phyloP scores from a whole-genome alignment of 2,888 invertebrate species.

The Podabrus alpinus region DNA sequence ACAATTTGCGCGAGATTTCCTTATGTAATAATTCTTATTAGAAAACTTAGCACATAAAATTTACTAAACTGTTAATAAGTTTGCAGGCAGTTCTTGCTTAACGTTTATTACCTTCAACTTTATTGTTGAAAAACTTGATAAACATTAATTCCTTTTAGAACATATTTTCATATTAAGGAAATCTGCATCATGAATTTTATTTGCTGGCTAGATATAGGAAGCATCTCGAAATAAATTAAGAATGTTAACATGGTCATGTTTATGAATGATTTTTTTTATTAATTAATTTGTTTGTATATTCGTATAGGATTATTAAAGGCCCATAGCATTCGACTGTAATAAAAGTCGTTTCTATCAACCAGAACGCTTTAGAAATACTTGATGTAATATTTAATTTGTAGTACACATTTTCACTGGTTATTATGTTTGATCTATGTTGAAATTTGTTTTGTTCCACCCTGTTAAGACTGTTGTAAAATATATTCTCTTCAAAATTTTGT shows the following conservation, averaged over 20 bases:
- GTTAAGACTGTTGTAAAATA: too few relatives aligned
- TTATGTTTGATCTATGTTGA: too few relatives aligned
- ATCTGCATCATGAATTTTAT: background rate
- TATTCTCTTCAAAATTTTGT: too few relatives aligned
- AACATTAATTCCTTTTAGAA: background rate
- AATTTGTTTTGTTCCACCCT: too few relatives aligned
- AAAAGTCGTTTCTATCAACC: too few relatives aligned
- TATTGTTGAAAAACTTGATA: background rate
- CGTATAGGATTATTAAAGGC: too few relatives aligned
- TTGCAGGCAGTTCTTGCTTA: background rate
- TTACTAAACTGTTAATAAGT: background rate
- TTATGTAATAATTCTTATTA: background rate
- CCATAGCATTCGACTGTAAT: too few relatives aligned
- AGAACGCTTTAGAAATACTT: too few relatives aligned
- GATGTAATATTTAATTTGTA: too few relatives aligned
- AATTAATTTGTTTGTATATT: too few relatives aligned
- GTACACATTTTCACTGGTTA: too few relatives aligned
- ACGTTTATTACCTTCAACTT: background rate
- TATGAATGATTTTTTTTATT: too few relatives aligned
- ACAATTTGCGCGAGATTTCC: background rate
- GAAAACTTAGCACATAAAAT: background rate
- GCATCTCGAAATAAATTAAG: background rate
- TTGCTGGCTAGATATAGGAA: background rate
- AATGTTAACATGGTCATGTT: background rate
- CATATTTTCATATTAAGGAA: background rate